phyloP scores from a whole-genome alignment of 64 coral and sea anemone species.

The Cladopsammia gracilis region DNA sequence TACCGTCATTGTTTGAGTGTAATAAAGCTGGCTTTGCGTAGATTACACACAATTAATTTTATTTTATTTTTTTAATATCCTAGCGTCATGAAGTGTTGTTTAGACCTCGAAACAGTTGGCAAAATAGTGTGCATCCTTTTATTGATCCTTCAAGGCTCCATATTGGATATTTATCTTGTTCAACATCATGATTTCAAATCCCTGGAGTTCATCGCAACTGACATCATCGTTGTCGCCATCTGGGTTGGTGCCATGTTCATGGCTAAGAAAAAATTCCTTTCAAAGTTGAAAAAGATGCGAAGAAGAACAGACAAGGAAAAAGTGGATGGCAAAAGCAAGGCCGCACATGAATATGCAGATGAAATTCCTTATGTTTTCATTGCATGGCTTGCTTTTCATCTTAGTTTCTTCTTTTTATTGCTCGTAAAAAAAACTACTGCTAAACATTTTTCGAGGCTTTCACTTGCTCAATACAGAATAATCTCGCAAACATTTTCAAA shows the following conservation, averaged over 20 bases:
- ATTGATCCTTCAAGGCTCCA: slow-evolving; percentile 74
- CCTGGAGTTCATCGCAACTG: slow-evolving; percentile 84
- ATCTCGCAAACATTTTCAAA: too few species aligned
- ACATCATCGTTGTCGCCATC: slow-evolving; percentile 64
- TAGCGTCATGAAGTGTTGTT: slow-evolving; percentile 21
- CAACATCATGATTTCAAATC: slow-evolving; percentile 38
- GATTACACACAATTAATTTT: neutral
- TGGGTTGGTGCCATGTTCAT: slow-evolving; percentile 79
- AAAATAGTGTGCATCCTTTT: slow-evolving; percentile 77
- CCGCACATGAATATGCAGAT: slow-evolving; percentile 55
- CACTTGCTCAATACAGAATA: too few species aligned
- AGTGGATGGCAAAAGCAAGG: slow-evolving; percentile 16
- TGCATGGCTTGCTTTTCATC: slow-evolving; percentile 76
- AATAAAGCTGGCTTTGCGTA: too few species aligned
- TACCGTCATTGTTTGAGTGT: too few species aligned
- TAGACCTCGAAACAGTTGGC: slow-evolving; percentile 67
- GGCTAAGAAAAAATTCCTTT: slow-evolving; percentile 56
- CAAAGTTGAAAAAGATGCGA: slow-evolving; percentile 21
- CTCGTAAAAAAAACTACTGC: too few species aligned
- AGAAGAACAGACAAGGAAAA: slow-evolving; percentile 29
- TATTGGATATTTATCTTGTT: slow-evolving; percentile 79
- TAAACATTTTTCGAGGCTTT: too few species aligned
- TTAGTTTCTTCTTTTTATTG: too few species aligned
- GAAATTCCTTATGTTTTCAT: slow-evolving; percentile 89
- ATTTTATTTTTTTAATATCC: neutral